Base-by-base conservation (phyloP, 2,888 invertebrate genomes). In the Thera britannica region DNA sequence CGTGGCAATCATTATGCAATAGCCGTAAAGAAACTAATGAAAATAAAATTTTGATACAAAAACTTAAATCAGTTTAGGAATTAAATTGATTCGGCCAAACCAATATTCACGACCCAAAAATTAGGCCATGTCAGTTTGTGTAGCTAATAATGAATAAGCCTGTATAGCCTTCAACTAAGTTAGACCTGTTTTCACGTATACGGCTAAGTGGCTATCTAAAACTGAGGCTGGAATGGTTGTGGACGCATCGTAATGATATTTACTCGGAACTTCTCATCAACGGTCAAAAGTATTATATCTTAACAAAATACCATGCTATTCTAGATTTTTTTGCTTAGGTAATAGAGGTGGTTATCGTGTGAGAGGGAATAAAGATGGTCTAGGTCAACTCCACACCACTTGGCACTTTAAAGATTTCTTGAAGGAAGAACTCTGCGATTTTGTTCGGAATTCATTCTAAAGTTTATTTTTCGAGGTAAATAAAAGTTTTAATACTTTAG, bases 211-310 rank as follows among this genome's bases (percentile, higher is more conserved):
- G 83, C 84, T 84, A 86, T 87, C 85, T 86, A 75, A 82, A 81
- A 85, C 84, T 85, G 59, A 78, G 76, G 75, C 74, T 75, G 74
- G 80, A 85, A 82, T 81, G 8, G 86, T 86, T 88, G 89, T 89
- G 84, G 89, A 88, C 86, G 79, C 75, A 79, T 84, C 73, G 83
- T 90, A 90, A 91, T 90, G 87, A 90, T 89, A 88, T 90, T 90
- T 90, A 86, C 89, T 82, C 81, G 79, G 80, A 82, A 81, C 76
- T 71, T 70, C 69, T 23, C 49, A 55, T 51, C 65, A 70, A 70
- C 44, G 58, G 46, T 62, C 62, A 80, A 89, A 85, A 65, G 75
- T 68, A 65, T 48, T 73, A 86, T 70, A 72, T 76, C 67, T 58
- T 65, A 35, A 48, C 6, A 0, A 34, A 2, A 2, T 0, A 0